phyloP scores from a whole-genome alignment of 1,140 invertebrate genomes.

The Drosophila santomea region DNA sequence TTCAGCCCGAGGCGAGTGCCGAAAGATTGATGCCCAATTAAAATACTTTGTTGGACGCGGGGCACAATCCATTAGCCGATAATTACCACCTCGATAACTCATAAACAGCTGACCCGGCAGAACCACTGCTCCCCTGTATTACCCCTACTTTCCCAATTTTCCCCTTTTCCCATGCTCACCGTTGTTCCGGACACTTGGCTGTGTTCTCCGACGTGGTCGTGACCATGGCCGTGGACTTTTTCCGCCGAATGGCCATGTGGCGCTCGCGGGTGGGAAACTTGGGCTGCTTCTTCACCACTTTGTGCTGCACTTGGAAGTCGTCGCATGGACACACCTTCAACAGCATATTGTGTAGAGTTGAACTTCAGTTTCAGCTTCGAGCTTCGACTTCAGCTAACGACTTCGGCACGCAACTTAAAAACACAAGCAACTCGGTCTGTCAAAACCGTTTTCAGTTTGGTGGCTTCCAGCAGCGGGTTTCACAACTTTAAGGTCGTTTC shows the following conservation, averaged over 20 bases:
- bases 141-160: background rate
- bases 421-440: constrained; percentile 48
- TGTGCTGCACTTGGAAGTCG: constrained; percentile 85
- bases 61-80: constrained; percentile 59
- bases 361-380: constrained; percentile 57
- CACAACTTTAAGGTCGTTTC: constrained; percentile 16
- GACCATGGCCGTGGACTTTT: constrained; percentile 74
- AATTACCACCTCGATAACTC: constrained; percentile 72
- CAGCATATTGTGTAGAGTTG: constrained; percentile 73
- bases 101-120: constrained; percentile 53
- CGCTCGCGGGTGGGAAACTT: constrained; percentile 89
- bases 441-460: background rate
- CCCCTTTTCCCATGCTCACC: constrained; percentile 37
- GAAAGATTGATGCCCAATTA: constrained; percentile 75
- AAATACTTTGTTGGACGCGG: constrained; percentile 58
- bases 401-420: constrained; percentile 50
- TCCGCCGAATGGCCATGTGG: constrained; percentile 88
- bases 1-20: constrained; percentile 18
- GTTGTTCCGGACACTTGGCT: constrained; percentile 20
- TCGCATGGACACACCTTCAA: constrained; percentile 57
- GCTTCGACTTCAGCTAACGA: background rate
- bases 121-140: background rate
- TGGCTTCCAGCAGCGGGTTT: constrained; percentile 10
- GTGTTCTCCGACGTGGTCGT: constrained; percentile 30
- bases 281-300: constrained; percentile 87